phyloP scores from a whole-genome alignment of 1,140 invertebrate genomes.

The Halictus rubicundus region DNA sequence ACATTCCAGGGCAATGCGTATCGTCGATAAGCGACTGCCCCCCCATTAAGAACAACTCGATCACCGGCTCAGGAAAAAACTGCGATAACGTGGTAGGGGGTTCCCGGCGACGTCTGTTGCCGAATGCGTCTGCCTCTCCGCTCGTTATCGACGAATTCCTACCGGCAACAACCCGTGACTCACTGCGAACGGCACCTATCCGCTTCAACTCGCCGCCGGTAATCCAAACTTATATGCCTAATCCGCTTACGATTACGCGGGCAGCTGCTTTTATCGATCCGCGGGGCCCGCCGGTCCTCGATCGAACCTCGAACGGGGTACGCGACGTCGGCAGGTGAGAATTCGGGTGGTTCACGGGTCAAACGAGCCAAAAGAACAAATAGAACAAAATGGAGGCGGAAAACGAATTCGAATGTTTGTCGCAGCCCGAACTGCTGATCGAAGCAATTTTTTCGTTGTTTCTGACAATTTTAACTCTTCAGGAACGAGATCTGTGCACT shows the following conservation, averaged over 20 bases:
- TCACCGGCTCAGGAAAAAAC: conserved; percentile 1
- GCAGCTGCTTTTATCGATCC: conserved; percentile 41
- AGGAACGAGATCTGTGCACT: too few species aligned
- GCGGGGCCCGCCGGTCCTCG: not conserved
- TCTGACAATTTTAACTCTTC: too few species aligned
- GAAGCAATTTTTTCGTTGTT: too few species aligned
- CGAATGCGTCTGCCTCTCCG: conserved; percentile 2
- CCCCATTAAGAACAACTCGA: not conserved
- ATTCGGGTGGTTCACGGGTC: conserved; percentile 18
- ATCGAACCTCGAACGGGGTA: conserved; percentile 17
- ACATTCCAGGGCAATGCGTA: conserved; percentile 40
- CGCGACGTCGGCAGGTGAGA: conserved; percentile 5
- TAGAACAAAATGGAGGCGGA: too few species aligned
- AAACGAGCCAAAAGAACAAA: not conserved
- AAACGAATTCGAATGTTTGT: too few species aligned
- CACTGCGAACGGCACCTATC: conserved; percentile 25
- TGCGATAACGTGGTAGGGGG: conserved; percentile 34
- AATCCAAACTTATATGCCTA: conserved; percentile 60
- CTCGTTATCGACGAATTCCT: conserved; percentile 54
- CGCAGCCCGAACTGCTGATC: too few species aligned
- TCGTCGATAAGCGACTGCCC: not conserved
- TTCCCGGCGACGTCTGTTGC: not conserved
- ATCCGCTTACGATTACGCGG: conserved; percentile 58
- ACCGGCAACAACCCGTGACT: conserved; percentile 35
- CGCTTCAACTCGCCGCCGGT: conserved; percentile 14